Conservation (phyloP, 2,113 vertebrate genomes). For the Aldabrachelys gigantea region DNA sequence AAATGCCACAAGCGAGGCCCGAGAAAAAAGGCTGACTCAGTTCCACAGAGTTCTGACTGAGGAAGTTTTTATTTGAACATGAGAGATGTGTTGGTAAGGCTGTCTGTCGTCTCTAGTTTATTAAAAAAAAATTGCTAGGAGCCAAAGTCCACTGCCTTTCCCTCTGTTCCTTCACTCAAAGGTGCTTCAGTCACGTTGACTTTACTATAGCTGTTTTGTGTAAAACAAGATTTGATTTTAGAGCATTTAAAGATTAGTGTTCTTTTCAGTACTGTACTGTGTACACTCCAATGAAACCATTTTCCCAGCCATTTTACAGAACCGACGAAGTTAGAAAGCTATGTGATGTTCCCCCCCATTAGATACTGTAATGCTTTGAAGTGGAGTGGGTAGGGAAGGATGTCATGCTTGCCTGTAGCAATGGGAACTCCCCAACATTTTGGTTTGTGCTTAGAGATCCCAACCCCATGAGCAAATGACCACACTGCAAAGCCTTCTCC, state of each 20-base stretch:
- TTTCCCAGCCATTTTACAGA: slow-evolving; percentile 34
- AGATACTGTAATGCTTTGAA: not conserved
- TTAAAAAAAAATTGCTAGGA: slow-evolving; percentile 71
- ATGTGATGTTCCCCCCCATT: not conserved
- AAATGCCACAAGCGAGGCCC: slow-evolving; percentile 61
- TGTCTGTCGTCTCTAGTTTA: slow-evolving; percentile 75
- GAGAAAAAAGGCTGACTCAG: slow-evolving; percentile 64
- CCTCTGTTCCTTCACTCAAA: slow-evolving; percentile 72
- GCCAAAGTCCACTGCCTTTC: slow-evolving; percentile 72
- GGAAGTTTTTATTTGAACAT: slow-evolving; percentile 73
- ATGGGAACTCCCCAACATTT: not conserved
- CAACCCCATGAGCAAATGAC: not conserved
- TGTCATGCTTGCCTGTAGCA: not conserved
- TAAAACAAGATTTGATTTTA: slow-evolving; percentile 71
- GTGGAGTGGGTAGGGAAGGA: not conserved
- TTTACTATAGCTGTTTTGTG: slow-evolving; percentile 45
- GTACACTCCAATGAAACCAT: not conserved
- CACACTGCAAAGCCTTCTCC: not conserved
- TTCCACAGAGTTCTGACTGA: slow-evolving; percentile 49
- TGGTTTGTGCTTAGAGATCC: not conserved
- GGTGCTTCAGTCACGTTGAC: slow-evolving; percentile 67
- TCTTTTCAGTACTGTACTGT: slow-evolving; percentile 16
- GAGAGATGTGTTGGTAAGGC: slow-evolving; percentile 71
- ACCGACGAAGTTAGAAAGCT: not conserved
- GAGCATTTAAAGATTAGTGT: slow-evolving; percentile 50